Conservation (phyloP, 2,797 vertebrate species). For the Nyctalus aviator region DNA sequence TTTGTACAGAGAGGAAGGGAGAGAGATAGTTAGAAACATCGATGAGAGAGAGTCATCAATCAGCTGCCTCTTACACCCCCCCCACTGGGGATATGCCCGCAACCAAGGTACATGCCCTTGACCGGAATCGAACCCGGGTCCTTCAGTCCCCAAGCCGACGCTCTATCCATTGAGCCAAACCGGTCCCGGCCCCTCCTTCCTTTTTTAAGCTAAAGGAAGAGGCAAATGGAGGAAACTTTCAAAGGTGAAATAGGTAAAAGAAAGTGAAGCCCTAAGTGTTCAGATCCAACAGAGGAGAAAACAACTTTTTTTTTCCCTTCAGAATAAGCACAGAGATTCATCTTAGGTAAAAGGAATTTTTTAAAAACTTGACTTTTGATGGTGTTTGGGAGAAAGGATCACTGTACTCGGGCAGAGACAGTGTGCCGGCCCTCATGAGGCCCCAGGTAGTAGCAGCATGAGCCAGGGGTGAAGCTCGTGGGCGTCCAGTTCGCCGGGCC, state of each 20-base stretch:
- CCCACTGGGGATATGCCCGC: no score
- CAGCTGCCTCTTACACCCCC: no score
- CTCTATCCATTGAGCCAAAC: no score
- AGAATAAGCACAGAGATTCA: not conserved
- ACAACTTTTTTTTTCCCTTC: not conserved
- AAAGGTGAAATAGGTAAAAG: conserved; percentile 30
- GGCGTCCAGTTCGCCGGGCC: not conserved
- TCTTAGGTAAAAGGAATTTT: not conserved
- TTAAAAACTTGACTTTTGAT: not conserved
- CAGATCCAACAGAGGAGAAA: not conserved
- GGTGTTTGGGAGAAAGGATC: not conserved
- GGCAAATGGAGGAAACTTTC: conserved; percentile 16
- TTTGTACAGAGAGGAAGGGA: no score
- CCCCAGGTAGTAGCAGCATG: not conserved
- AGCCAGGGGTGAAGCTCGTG: not conserved
- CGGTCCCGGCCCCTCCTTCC: no score
- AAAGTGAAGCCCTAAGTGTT: not conserved
- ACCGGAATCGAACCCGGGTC: no score
- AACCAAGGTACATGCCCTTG: no score
- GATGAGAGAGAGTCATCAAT: no score
- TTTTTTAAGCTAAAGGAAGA: conserved; percentile 41
- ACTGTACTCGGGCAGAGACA: not conserved
- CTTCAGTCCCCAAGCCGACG: no score
- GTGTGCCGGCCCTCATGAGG: not conserved
- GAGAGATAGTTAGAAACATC: no score